Base-by-base conservation (phyloP, 2,888 invertebrate species). In the Drosophila mulleri region DNA sequence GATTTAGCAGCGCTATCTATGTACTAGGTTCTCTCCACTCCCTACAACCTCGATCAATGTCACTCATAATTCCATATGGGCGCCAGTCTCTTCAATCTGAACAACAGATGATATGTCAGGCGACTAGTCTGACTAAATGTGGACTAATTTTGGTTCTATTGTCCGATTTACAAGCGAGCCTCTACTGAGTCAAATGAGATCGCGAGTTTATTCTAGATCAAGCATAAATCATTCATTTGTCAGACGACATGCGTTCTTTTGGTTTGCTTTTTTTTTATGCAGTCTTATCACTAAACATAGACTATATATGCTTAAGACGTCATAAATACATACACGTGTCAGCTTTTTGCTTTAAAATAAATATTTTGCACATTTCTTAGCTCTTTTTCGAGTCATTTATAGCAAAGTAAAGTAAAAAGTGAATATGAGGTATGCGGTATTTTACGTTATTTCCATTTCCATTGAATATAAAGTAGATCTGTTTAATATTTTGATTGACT, bases 11-110 rank as follows among this genome's bases (percentile, higher is more conserved):
- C 44, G 23, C 50, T 50, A 52, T 61, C 57, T 29, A 52, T 61
- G 53, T 29, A 57, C 52, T 47, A 23, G 56, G 41, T 32, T 8
- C 53, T 39, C 37, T 12, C 6, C 29, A 6, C 7, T 18, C n/a
- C 48, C 44, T 29, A 71, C 39, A 75, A 60, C 58, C 69, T 47
- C 67, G 58, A 60, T 73, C 76, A 83, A 79, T 85, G 82, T 72
- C 82, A 71, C 14, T 16, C 57, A 48, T 62, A 42, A 58, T 57
- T 61, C 52, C 35, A 20, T 57, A 60, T 68, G 39, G 61, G 41
- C 18, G 45, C 66, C 42, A 59, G 35, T 53, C 47, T 32, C 45
- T 47, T 23, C 12, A 60, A 72, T 56, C 48, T 20, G 18, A 54
- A 66, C 50, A 62, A 54, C 29, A 8, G 41, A 64, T 8, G 7